These are phyloP conservation scores for Microchrysa polita DNA, from an alignment of 2,888 invertebrate genomes.

Conservation along the genomic window DNA sequence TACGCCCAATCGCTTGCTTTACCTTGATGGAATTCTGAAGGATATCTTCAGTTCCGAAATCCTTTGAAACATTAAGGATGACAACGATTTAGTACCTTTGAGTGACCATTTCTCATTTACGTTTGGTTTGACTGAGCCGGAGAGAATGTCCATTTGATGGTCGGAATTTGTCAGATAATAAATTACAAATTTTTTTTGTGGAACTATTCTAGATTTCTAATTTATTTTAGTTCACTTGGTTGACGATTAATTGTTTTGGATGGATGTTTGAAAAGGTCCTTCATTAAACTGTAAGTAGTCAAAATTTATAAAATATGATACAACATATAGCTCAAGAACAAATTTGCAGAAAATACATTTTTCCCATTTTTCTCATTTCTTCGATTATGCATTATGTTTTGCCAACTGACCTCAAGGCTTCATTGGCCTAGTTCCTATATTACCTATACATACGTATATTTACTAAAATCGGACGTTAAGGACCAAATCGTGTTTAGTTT, in stretches of 20 bases:
- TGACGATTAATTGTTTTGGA: no score
- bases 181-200: constrained; percentile 47
- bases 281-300: no score
- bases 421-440: constrained; percentile 39
- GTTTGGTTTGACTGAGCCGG: constrained; percentile 31
- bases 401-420: constrained; percentile 47
- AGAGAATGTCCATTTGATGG: constrained; percentile 49
- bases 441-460: no score
- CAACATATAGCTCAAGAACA: constrained; percentile 14
- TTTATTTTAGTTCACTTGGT: no score
- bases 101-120: constrained; percentile 47
- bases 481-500: not conserved
- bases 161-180: constrained; percentile 45
- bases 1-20: no score
- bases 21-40: no score
- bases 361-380: not conserved
- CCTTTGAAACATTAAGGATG: no score
- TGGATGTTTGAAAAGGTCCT: no score
- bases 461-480: not conserved
- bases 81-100: constrained; percentile 43
- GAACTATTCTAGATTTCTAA: no score
- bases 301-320: no score
- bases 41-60: no score
- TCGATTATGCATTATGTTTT: constrained; percentile 17
- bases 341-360: constrained; percentile 38